Evolutionary conservation across 1,140 invertebrate species (phyloP).

Genomic region (Zelostemma sp.): DNA sequence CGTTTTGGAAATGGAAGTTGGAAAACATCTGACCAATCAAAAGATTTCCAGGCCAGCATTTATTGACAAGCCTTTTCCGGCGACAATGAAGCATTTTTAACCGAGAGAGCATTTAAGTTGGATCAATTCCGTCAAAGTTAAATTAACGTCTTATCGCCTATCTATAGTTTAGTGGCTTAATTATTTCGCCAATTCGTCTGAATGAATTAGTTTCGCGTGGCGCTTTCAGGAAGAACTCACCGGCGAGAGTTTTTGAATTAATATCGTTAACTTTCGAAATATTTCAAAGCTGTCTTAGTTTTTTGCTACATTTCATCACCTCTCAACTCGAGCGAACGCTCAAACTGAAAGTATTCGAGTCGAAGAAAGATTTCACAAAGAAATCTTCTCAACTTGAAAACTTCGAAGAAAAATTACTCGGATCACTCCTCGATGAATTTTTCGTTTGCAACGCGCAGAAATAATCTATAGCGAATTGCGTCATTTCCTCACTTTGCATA

Average conservation of each 20-base stretch:
- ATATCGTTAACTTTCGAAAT: slow-evolving; percentile 38
- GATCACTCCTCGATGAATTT: not conserved
- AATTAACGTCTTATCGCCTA: slow-evolving; percentile 1
- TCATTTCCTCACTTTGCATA: not conserved
- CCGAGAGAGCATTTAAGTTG: not conserved
- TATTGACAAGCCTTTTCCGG: not conserved
- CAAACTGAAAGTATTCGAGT: slow-evolving; percentile 12
- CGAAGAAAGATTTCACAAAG: slow-evolving; percentile 16
- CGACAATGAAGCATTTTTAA: not conserved
- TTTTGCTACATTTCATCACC: slow-evolving; percentile 16
- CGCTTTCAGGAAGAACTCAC: slow-evolving; percentile 7
- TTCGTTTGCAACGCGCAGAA: not conserved
- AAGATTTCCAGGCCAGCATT: not conserved
- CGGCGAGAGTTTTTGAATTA: slow-evolving; percentile 33
- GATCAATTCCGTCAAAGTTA: not conserved
- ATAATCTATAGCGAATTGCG: not conserved
- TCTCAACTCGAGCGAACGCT: not conserved
- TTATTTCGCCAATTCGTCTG: slow-evolving; percentile 34
- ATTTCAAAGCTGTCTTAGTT: slow-evolving; percentile 27
- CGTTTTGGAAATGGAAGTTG: no score
- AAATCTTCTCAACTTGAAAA: slow-evolving; percentile 12
- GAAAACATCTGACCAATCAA: no score
- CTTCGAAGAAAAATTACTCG: slow-evolving; percentile 5
- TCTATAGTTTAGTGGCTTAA: slow-evolving; percentile 11
- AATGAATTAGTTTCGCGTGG: slow-evolving; percentile 22